Base-by-base conservation (phyloP, 2,113 vertebrate genomes). In the Myiozetetes cayanensis region DNA sequence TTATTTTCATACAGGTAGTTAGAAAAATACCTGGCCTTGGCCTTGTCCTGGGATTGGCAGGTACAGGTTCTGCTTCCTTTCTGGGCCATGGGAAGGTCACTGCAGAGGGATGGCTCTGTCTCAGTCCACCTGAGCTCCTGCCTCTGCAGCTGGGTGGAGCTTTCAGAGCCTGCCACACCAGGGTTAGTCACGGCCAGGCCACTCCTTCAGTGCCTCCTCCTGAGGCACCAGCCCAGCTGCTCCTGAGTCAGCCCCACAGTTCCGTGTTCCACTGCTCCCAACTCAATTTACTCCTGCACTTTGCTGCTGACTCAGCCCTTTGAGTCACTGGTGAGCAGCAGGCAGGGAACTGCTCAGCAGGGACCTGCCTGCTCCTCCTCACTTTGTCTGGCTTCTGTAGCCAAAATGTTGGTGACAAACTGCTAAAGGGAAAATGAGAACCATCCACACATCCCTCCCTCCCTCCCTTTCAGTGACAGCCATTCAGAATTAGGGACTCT, bases 291-390 rank as follows among this genome's bases (percentile, higher is more conserved):
- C 67, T 89, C 11, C 73, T 74, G 50, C 35, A 74, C 31, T 2
- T 82, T 41, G 35, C 23, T 95, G 87, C 80, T 80, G 72, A 66
- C 28, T 86, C 76, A 73, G 72, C 72, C 61, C 33, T n/a, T 65
- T 14, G 37, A 71, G 14, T 78, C 72, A 73, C 44, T 2, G 70
- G 19, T 0, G 0, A 87, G 43, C 6, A 2, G 66, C 67, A 53
- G 17, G 15, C 39, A 50, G 72, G 37, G 55, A 93, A 80, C 53
- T 41, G 27, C 39, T 62, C 5, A 37, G n/a, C 30, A 66, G 27
- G 50, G 7, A 46, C 12, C 33, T 10, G 25, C 35, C 28, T 15
- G 6, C 27, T 59, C 27, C 22, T 59, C 56, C 62, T 70, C 7
- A 25, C 13, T 47, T 44, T n/a, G 30, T 23, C 47, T 68, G 47